Percentiles rank a stretch among this genome's conserved stretches.
Conservation (phyloP, 2,113 vertebrate species). For the Pomatorhinus ruficollis region DNA sequence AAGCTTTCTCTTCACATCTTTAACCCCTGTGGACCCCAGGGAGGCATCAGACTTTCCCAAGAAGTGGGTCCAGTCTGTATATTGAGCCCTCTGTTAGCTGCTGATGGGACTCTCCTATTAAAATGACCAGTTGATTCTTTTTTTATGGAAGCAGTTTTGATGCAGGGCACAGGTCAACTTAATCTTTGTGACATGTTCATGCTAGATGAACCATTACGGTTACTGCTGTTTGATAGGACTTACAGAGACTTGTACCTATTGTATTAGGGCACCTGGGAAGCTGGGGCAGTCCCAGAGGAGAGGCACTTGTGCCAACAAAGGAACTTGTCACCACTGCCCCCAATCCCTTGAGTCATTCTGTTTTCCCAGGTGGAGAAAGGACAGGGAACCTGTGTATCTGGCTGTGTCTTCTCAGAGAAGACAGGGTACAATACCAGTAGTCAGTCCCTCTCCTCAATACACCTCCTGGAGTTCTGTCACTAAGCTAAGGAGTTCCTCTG, state of each 20-base stretch:
- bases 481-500: background rate
- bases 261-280: background rate
- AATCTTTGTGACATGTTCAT: background rate
- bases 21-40: no score
- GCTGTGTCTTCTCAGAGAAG: background rate
- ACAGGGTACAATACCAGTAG: background rate
- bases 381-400: background rate
- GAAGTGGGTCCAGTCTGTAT: background rate
- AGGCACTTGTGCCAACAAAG: background rate
- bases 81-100: background rate
- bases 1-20: background rate
- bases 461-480: background rate
- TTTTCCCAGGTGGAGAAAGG: background rate
- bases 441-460: background rate
- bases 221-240: background rate
- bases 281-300: background rate
- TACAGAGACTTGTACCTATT: background rate
- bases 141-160: background rate
- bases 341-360: background rate
- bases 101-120: background rate
- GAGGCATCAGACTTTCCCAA: background rate
- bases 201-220: background rate
- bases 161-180: no score
- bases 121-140: background rate
- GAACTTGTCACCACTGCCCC: background rate